Evolutionary conservation across 2,113 vertebrate species (phyloP).

Genomic region (Carlito syrichta): DNA sequence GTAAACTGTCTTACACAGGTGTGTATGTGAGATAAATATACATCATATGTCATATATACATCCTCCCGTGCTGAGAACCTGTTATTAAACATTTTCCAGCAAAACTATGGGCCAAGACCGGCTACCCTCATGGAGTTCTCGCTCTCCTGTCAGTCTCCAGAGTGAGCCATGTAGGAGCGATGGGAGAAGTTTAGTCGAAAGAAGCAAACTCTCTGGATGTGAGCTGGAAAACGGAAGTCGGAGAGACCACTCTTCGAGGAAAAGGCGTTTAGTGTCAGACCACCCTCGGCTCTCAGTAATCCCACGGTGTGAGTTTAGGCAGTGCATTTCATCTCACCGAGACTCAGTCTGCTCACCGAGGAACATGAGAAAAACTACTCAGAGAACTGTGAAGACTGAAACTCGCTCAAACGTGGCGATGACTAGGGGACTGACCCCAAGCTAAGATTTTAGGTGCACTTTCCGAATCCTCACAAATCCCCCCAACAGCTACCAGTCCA

Average conservation of each 20-base stretch:
- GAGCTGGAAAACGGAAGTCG: too few species aligned
- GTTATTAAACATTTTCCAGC: neutral
- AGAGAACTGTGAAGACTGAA: neutral
- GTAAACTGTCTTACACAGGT: neutral
- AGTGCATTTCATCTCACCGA: neutral
- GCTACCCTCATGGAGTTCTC: neutral
- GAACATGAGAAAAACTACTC: neutral
- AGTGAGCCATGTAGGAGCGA: neutral
- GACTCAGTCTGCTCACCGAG: neutral
- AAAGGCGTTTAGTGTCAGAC: neutral
- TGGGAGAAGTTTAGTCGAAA: neutral
- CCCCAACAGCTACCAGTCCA: neutral
- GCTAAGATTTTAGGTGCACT: accelerated
- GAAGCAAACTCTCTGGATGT: neutral
- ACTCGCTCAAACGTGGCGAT: accelerated
- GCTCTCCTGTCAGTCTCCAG: neutral
- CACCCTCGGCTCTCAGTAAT: too few species aligned
- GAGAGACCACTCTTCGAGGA: too few species aligned
- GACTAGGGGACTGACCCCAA: neutral
- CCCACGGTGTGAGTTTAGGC: too few species aligned
- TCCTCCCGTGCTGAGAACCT: neutral
- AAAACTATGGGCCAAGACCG: neutral
- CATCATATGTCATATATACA: neutral
- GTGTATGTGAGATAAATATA: too few species aligned
- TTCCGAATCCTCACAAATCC: accelerated